Base-by-base conservation (phyloP, 2,888 invertebrate species). In the Flexamia atlantica region DNA sequence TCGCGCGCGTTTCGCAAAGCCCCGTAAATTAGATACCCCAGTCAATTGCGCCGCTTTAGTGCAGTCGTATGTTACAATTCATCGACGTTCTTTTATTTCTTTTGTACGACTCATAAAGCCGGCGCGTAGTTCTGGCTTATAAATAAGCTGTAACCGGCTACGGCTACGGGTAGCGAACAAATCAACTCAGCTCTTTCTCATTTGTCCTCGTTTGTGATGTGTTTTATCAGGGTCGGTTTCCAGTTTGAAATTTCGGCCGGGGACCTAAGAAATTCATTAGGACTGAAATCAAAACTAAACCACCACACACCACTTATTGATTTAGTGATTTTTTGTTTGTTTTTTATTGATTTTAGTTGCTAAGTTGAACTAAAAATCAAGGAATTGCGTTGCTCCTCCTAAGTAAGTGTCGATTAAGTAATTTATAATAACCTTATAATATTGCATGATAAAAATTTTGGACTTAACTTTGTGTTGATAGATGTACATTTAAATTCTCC, bases 31-130 rank as follows among this genome's bases (percentile, higher is more conserved):
- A 70, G 20, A 23, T 14, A 10, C 32, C 68, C 32, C 40, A 30
- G 40, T 70, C 70, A 9, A 70, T 36, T 70, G 40, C 40, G 36
- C 40, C 20, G 70, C 32, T 28, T 68, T 32, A 68, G 30, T 68
- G 23, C 32, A 68, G 36, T 40, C 70, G 70, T 70, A 70, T 40
- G 70, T 70, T 70, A 70, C 70, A 70, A 40, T 70, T 70, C 70
- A 40, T 70, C 68, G 68, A 32, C 30, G 30, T 70, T 40, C 70
- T 20, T 40, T 70, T 70, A 70, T 70, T 70, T 70, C 70, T 70
- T 70, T 68, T 17, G 70, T 70, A 70, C 36, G 36, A 36, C n/a
- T 40, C 70, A 70, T 70, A 40, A 70, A 70, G 70, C 10, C 30
- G 68, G 68, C 68, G 17, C 60, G 60, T 60, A 60, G 23, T 60